These are phyloP conservation scores for Drosophila dunni DNA, from an alignment of 1,140 invertebrate species.

Conservation along the genomic window DNA sequence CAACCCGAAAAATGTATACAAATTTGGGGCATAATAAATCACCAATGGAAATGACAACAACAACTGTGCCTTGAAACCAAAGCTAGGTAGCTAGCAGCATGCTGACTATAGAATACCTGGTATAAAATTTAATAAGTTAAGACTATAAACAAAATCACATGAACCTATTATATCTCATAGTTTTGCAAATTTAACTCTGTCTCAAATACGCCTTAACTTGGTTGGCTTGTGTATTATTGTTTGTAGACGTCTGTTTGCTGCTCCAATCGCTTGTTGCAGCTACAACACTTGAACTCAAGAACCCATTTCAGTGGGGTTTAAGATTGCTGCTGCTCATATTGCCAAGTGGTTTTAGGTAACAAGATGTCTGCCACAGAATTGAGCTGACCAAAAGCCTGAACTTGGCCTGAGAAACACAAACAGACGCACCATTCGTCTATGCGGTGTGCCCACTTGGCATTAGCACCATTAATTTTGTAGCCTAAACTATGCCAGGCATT, in stretches of 20 bases:
- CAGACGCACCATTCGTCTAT: slow-evolving; percentile 17
- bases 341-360: slow-evolving; percentile 52
- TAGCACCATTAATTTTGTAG: slow-evolving; percentile 81
- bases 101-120: slow-evolving; percentile 10
- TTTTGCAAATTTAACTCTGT: neutral
- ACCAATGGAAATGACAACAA: slow-evolving; percentile 65
- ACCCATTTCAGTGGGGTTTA: slow-evolving; percentile 47
- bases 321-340: slow-evolving; percentile 60
- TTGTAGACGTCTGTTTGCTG: neutral
- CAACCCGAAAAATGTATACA: slow-evolving; percentile 27
- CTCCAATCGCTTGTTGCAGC: slow-evolving; percentile 5
- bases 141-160: neutral
- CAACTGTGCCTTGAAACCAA: slow-evolving; percentile 51
- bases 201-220: neutral
- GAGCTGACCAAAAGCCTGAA: slow-evolving; percentile 44
- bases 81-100: slow-evolving; percentile 1
- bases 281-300: slow-evolving; percentile 45
- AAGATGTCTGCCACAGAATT: slow-evolving; percentile 57
- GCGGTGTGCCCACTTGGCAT: slow-evolving; percentile 58
- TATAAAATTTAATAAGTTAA: neutral
- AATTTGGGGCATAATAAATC: slow-evolving; percentile 75
- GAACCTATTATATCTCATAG: neutral
- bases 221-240: neutral
- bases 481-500: slow-evolving; percentile 69
- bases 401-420: slow-evolving; percentile 6